Conservation (phyloP, 2,797 vertebrate species). For the Limnodromus scolopaceus region DNA sequence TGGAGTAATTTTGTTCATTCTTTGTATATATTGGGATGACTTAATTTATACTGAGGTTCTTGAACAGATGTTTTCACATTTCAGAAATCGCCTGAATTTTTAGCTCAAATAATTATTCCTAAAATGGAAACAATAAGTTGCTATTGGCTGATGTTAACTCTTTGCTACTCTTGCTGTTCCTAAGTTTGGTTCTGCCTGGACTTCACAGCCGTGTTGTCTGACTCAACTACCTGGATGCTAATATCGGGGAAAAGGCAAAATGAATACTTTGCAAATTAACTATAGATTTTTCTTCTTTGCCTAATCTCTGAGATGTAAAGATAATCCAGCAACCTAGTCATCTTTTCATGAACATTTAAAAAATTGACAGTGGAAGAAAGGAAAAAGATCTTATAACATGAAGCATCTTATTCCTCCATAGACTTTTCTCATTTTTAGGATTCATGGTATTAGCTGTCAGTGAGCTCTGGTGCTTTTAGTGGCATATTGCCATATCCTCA, state of each 20-base stretch:
- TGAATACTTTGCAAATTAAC: neutral
- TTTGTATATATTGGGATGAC: neutral
- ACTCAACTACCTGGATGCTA: neutral
- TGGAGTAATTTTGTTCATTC: conserved; percentile 20
- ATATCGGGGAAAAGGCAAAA: neutral
- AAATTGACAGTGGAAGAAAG: neutral
- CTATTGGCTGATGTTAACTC: neutral
- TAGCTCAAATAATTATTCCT: conserved; percentile 19
- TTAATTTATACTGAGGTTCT: conserved; percentile 16
- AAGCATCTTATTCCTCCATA: neutral
- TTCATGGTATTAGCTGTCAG: neutral
- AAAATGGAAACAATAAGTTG: neutral
- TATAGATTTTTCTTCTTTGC: neutral
- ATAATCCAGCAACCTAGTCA: neutral
- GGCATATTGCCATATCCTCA: neutral
- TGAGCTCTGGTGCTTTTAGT: neutral
- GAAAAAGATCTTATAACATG: neutral
- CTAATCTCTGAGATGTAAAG: neutral
- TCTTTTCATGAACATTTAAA: neutral
- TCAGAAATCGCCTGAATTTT: neutral
- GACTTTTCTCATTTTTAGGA: neutral
- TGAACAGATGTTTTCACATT: conserved; percentile 22
- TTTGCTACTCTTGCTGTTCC: neutral
- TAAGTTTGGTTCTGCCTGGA: neutral
- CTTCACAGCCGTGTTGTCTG: neutral